A percentile compares a stretch with the other conserved stretches of the same genome.
phyloP scores from a whole-genome alignment of 2,113 vertebrate genomes.

The Chlorodrepanis virens region DNA sequence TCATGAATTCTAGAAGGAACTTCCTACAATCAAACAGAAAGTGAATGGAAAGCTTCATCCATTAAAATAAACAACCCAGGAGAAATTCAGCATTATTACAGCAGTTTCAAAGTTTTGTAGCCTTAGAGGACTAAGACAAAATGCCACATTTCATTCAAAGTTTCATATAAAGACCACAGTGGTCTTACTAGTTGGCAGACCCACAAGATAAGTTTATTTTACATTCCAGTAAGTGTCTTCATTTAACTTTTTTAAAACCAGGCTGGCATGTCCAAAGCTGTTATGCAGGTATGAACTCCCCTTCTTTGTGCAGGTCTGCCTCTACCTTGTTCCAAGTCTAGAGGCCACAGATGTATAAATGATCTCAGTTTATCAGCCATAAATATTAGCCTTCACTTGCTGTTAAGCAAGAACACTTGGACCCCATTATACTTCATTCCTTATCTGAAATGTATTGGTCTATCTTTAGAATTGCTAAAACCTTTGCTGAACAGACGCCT shows the following conservation, averaged over 20 bases:
- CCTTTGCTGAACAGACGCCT: not conserved
- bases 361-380: not conserved
- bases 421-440: not conserved
- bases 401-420: not conserved
- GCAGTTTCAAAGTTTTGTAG: not conserved
- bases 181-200: not conserved
- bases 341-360: not conserved
- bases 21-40: not conserved
- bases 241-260: not conserved
- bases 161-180: not conserved
- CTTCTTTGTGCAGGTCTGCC: not conserved
- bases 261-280: not conserved
- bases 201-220: not conserved
- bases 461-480: not conserved
- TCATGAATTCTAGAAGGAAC: not conserved
- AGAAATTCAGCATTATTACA: not conserved
- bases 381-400: accelerated
- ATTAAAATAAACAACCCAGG: not conserved
- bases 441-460: not conserved
- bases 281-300: not conserved
- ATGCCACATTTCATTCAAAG: not conserved
- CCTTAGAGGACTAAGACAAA: not conserved
- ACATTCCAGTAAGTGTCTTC: not conserved
- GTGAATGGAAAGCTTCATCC: not conserved
- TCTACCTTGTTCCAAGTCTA: not conserved